phyloP scores from a whole-genome alignment of 2,113 vertebrate species.

The Catharus minimus region DNA sequence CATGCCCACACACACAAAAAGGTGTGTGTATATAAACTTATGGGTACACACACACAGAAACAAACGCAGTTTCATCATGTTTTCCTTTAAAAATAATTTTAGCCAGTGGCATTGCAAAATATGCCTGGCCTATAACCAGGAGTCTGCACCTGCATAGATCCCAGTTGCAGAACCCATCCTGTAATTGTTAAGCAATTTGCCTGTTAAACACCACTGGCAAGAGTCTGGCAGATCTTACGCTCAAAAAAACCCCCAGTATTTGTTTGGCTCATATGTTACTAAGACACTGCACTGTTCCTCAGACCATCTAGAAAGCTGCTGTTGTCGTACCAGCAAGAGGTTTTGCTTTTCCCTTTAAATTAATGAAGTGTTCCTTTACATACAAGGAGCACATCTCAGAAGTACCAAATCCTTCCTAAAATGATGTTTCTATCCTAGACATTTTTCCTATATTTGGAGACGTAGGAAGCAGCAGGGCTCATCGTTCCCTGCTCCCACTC shows the following conservation, averaged over 20 bases:
- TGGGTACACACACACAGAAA: background rate
- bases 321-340: conserved; percentile 58
- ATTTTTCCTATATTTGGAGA: conserved; percentile 16
- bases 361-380: conserved; percentile 12
- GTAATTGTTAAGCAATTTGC: conserved; percentile 73
- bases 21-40: background rate
- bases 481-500: background rate
- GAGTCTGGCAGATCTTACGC: conserved; percentile 69
- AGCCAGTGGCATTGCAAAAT: conserved; percentile 74
- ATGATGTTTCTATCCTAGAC: background rate
- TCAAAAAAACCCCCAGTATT: background rate
- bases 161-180: conserved; percentile 60
- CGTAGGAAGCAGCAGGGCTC: background rate
- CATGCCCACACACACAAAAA: background rate
- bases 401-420: conserved; percentile 34
- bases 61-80: conserved; percentile 61
- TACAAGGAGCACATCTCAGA: conserved; percentile 1
- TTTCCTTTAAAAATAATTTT: conserved; percentile 71
- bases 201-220: conserved; percentile 74
- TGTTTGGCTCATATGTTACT: conserved; percentile 66
- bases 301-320: conserved; percentile 67
- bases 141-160: conserved; percentile 73
- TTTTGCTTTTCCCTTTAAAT: conserved; percentile 41
- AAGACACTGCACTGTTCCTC: conserved; percentile 67
- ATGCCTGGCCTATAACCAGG: conserved; percentile 71